phyloP scores from a whole-genome alignment of 2,113 vertebrate species.

The Saguinus imperator region DNA sequence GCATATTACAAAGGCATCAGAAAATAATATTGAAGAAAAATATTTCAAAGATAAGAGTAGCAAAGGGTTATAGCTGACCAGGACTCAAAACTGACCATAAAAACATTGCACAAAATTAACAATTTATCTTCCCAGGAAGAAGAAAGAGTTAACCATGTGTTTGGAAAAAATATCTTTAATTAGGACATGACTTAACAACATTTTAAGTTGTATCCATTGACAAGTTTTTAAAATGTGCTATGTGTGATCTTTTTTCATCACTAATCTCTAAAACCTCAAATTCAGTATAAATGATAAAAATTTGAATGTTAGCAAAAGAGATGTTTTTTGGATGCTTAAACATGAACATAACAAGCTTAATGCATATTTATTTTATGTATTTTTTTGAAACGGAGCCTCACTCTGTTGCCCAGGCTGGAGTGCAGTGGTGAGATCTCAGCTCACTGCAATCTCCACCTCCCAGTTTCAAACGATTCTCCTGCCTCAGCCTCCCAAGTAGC shows the following conservation, averaged over 20 bases:
- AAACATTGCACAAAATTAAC: not conserved
- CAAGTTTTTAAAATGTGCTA: not conserved
- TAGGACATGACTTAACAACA: not conserved
- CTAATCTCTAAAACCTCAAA: slow-evolving; percentile 2
- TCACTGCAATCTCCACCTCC: too few relatives aligned
- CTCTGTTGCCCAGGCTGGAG: too few relatives aligned
- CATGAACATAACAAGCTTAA: not conserved
- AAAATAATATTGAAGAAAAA: not conserved
- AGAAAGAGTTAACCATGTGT: not conserved
- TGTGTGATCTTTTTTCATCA: not conserved
- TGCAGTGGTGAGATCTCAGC: too few relatives aligned
- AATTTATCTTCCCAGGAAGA: not conserved
- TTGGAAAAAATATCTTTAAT: too few relatives aligned
- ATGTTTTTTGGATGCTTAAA: not conserved
- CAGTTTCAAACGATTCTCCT: too few relatives aligned
- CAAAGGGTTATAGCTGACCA: not conserved
- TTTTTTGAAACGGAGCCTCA: too few relatives aligned
- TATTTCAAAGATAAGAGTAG: not conserved
- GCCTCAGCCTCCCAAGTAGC: too few relatives aligned
- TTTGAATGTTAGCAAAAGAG: not conserved
- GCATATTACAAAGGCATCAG: not conserved
- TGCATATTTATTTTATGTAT: not conserved
- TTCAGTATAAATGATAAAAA: not conserved
- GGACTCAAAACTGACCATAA: not conserved
- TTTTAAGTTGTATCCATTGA: not conserved